Evolutionary conservation across 2,888 invertebrate genomes (phyloP), one percentile per base, ranked within the genome.

Genomic region (Conops quadrifasciatus): DNA sequence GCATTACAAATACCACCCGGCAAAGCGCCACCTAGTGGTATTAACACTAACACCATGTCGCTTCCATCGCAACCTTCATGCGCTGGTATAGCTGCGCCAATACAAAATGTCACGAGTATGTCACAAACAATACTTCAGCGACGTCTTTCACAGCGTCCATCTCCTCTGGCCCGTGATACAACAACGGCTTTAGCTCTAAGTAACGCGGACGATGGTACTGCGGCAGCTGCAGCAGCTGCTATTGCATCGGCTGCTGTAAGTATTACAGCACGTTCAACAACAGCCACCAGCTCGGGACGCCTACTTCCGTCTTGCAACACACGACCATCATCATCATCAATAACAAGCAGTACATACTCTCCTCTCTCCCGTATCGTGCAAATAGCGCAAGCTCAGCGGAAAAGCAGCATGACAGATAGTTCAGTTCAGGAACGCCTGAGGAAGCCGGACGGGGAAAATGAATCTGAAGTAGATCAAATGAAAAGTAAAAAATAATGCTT

Each of bases 361-460:
- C 85, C 85, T 36, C 76, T 85, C 11, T 86, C 85, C 28, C 79
- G 86, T 16, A 85, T 86, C 36, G 85, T 83, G 65, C 86, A 85
- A 73, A 85, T 84, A 69, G 78, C 85, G n/a, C 84, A 85, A 78
- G 85, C 85, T 19, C 83, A 85, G 68, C 80, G 86, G 28, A 84
- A 85, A 76, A 81, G 80, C 63, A 85, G 85, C 75, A 83, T 81
- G 80, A 80, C 80, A 3, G 81, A 81, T 56, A 77, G 74, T 56
- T 74, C 28, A 68, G 49, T 13, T 5, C 65, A 5, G 26, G 56
- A 51, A 28, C 43, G 60, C 21, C 60, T 62, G 21, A 68, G 49
- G 51, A 62, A 49, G 49, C 56, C 66, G 7, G 36, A 53, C 13
- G 66, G 66, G 24, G 73, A 72, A 49, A 73, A 73, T 53, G 73